These are phyloP conservation scores for Schrankia costaestrigalis DNA, from an alignment of 2,888 invertebrate species.

Conservation along the genomic window DNA sequence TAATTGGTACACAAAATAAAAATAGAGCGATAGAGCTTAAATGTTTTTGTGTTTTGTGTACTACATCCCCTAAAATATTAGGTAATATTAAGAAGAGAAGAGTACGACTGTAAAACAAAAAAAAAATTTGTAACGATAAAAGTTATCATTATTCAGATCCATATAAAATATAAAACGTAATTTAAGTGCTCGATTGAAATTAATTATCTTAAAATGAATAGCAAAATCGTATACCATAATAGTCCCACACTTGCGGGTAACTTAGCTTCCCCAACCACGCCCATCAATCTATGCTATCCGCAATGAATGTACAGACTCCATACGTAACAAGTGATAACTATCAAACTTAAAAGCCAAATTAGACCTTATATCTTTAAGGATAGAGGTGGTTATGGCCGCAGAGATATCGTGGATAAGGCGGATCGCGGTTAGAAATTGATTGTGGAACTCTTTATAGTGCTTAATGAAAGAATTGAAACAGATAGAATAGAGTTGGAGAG, in stretches of 20 bases:
- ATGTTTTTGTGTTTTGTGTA: no score
- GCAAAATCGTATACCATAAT: slow-evolving; percentile 46
- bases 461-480: slow-evolving; percentile 78
- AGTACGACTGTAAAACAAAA: no score
- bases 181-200: no score
- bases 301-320: slow-evolving; percentile 73
- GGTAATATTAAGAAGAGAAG: no score
- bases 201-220: no score
- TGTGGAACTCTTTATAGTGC: slow-evolving; percentile 70
- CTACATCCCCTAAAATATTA: no score
- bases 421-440: slow-evolving; percentile 67
- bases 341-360: slow-evolving; percentile 18
- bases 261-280: slow-evolving; percentile 62
- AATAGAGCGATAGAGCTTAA: no score
- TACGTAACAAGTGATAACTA: slow-evolving; percentile 38
- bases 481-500: slow-evolving; percentile 51
- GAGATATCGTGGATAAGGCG: slow-evolving; percentile 38
- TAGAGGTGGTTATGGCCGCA: slow-evolving; percentile 30
- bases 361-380: slow-evolving; percentile 25
- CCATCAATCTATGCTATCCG: slow-evolving; percentile 76
- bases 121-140: no score
- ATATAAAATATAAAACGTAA: neutral
- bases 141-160: neutral
- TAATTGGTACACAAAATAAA: no score
- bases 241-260: slow-evolving; percentile 54